Percentiles rank a stretch among this genome's conserved stretches.
Conservation (phyloP, 1,140 invertebrate genomes). For the Stratiolaelaps scimitus region DNA sequence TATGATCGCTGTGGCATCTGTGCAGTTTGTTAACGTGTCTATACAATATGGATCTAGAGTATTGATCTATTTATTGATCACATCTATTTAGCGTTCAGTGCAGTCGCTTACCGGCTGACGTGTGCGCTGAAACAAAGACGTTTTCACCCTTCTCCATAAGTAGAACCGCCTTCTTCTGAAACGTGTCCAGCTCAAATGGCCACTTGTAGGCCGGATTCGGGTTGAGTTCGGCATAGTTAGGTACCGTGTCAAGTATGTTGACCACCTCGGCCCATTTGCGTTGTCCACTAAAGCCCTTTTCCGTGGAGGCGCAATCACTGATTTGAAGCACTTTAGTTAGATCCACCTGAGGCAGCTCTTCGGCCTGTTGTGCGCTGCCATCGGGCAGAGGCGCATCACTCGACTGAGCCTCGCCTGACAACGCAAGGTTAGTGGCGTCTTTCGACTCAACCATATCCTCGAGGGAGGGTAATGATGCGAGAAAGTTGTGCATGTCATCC, state of each 20-base stretch:
- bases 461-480: conserved; percentile 38
- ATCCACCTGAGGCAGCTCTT: conserved; percentile 8
- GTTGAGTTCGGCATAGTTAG: conserved; percentile 65
- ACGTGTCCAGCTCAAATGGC: conserved; percentile 87
- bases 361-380: conserved; percentile 24
- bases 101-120: conserved; percentile 63
- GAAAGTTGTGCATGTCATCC: conserved; percentile 38
- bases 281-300: conserved; percentile 33
- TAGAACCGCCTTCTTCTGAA: conserved; percentile 90
- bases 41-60: too few relatives aligned
- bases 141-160: conserved; percentile 83
- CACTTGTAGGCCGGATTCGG: conserved; percentile 72
- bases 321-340: conserved; percentile 13
- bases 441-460: conserved; percentile 29
- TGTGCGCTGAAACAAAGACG: conserved; percentile 97
- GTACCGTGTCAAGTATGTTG: conserved; percentile 61
- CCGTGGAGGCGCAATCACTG: conserved; percentile 23
- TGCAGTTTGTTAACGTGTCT: too few relatives aligned
- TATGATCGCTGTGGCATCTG: too few relatives aligned
- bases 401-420: not conserved
- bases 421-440: not conserved
- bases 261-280: conserved; percentile 72
- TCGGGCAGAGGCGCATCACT: not conserved
- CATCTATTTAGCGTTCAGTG: too few relatives aligned
- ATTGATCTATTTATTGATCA: too few relatives aligned